phyloP scores from a whole-genome alignment of 2,797 vertebrate species.

The Serranus cabrilla region DNA sequence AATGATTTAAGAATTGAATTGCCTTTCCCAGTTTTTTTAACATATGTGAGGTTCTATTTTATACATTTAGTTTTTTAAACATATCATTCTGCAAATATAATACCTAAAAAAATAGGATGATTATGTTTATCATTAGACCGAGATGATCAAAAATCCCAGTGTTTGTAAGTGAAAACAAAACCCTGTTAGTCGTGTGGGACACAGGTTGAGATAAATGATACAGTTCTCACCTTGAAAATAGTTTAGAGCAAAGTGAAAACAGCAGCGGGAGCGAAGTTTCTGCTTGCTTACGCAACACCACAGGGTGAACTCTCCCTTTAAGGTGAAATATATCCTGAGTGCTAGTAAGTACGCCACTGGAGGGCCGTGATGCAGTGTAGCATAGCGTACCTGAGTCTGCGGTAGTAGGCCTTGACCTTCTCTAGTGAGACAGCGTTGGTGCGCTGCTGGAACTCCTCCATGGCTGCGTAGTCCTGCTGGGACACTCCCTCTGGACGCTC shows the following conservation, averaged over 20 bases:
- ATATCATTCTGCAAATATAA: neutral
- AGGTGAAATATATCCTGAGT: conserved; percentile 41
- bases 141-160: neutral
- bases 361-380: conserved; percentile 34
- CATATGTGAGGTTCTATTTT: neutral
- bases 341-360: conserved; percentile 24
- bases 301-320: conserved; percentile 41
- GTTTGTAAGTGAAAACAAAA: neutral
- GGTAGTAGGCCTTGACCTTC: conserved; percentile 97
- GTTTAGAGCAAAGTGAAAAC: conserved; percentile 20
- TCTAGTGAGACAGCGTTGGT: conserved; percentile 94
- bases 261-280: conserved; percentile 1
- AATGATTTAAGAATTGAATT: neutral
- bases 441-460: conserved; percentile 94
- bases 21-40: neutral
- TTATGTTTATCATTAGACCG: neutral
- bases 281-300: conserved; percentile 35
- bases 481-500: conserved; percentile 89
- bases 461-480: conserved; percentile 79
- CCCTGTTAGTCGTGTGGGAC: neutral
- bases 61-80: neutral
- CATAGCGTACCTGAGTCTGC: conserved; percentile 91
- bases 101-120: neutral
- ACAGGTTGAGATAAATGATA: neutral
- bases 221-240: conserved; percentile 14